A percentile compares a stretch with the other conserved stretches of the same genome.
Evolutionary conservation across 23 tunicate genomes (phyloP).

Genomic region (Halocynthia aurantium): DNA sequence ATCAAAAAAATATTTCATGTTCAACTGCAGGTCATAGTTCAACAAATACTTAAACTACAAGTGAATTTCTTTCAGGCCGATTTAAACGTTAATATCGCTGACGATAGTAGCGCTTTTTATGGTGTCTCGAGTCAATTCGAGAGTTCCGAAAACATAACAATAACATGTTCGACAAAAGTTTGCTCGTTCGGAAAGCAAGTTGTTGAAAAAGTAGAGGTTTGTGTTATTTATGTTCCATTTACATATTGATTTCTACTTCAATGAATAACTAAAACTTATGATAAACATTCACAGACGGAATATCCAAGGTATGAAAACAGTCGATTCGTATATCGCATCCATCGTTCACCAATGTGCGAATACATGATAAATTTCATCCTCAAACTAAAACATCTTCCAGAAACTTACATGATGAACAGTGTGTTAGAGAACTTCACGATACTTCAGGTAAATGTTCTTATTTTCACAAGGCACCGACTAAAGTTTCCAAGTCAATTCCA

Average conservation of each 20-base stretch:
- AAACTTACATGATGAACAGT: conserved; percentile 93
- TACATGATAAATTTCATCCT: conserved; percentile 94
- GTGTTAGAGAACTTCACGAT: conserved; percentile 93
- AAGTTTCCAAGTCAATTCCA: too few relatives aligned
- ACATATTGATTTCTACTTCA: too few relatives aligned
- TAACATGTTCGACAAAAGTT: conserved; percentile 84
- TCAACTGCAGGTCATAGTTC: too few relatives aligned
- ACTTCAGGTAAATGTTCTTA: conserved; percentile 44
- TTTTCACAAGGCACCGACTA: too few relatives aligned
- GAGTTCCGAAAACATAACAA: conserved; percentile 56
- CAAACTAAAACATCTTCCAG: conserved; percentile 84
- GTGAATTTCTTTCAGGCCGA: conserved; percentile 56
- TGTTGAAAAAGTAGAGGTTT: conserved; percentile 94
- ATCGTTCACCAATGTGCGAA: conserved; percentile 92
- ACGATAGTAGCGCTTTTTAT: conserved; percentile 56
- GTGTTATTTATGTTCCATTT: background rate
- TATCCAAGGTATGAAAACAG: conserved; percentile 56
- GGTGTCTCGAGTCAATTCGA: conserved; percentile 75
- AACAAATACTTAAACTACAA: too few relatives aligned
- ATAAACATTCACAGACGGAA: conserved; percentile 50
- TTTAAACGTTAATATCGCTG: conserved; percentile 57
- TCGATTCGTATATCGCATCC: conserved; percentile 59
- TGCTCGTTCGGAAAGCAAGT: conserved; percentile 97
- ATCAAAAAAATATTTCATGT: background rate
- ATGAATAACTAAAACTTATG: background rate